Conservation (phyloP, 2,113 vertebrate genomes). For the Shinisaurus crocodilurus region DNA sequence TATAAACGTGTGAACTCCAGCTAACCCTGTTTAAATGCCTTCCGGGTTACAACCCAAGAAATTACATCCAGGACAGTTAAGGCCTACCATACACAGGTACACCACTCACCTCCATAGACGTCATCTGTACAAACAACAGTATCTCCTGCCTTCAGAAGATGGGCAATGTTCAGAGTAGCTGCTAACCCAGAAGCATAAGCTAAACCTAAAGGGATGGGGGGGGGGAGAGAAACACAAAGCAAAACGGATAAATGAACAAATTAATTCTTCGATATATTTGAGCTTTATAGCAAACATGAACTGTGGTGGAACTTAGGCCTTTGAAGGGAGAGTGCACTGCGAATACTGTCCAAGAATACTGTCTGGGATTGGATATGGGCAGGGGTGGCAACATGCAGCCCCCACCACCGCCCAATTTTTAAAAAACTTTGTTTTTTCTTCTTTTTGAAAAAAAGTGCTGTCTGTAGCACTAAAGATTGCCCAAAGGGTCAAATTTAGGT, state of each 20-base stretch:
- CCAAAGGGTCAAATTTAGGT: too few relatives aligned
- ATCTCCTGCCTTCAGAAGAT: conserved; percentile 90
- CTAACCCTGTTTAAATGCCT: background rate
- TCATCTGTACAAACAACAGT: conserved; percentile 90
- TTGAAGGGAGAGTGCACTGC: background rate
- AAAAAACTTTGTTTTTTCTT: too few relatives aligned
- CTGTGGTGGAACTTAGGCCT: too few relatives aligned
- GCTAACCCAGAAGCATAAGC: conserved; percentile 90
- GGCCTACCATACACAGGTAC: background rate
- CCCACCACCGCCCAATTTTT: too few relatives aligned
- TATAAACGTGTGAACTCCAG: background rate
- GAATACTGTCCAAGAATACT: background rate
- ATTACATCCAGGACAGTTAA: background rate
- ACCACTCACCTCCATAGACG: conserved; percentile 89
- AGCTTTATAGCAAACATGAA: background rate
- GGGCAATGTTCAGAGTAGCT: conserved; percentile 86
- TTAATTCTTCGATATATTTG: background rate
- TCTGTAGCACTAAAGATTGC: too few relatives aligned
- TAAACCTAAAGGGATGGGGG: conserved; percentile 78
- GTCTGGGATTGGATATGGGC: background rate
- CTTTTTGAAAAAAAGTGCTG: too few relatives aligned
- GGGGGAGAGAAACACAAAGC: background rate
- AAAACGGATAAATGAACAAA: background rate
- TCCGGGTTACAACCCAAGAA: background rate
- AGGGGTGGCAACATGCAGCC: too few relatives aligned